Conservation (phyloP, 2,888 invertebrate species). For the Cetonia aurata region DNA sequence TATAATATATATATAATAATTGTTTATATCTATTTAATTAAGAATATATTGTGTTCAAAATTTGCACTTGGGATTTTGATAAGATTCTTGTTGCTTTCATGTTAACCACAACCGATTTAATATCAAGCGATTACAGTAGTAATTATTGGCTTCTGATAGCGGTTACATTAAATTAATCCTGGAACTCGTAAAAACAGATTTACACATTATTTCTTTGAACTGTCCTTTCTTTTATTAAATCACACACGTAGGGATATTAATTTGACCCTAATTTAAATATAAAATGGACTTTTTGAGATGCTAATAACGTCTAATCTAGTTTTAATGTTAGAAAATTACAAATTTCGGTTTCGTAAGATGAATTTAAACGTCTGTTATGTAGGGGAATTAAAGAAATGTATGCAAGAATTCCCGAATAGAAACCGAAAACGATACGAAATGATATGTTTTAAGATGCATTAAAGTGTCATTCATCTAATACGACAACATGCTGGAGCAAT, state of each 20-base stretch:
- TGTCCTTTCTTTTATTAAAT: too few relatives aligned
- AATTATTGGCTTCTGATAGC: too few relatives aligned
- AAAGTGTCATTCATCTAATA: constrained; percentile 32
- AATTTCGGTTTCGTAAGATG: constrained; percentile 35
- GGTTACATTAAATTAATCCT: too few relatives aligned
- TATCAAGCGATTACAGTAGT: too few relatives aligned
- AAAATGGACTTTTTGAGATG: constrained; percentile 3
- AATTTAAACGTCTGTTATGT: constrained; percentile 15
- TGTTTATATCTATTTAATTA: too few relatives aligned
- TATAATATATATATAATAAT: too few relatives aligned
- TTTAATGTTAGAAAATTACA: constrained; percentile 42
- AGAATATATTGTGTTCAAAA: too few relatives aligned
- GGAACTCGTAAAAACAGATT: too few relatives aligned
- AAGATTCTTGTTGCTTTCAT: too few relatives aligned
- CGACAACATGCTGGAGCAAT: background rate
- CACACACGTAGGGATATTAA: background rate
- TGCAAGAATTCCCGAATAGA: constrained; percentile 29
- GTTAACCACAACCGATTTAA: too few relatives aligned
- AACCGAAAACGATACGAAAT: constrained; percentile 25
- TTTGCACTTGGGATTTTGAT: too few relatives aligned
- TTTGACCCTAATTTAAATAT: constrained; percentile 16
- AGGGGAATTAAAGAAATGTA: constrained; percentile 25
- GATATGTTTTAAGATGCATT: constrained; percentile 32
- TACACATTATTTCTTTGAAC: too few relatives aligned
- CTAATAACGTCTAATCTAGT: constrained; percentile 37